Percentiles rank a stretch among this genome's conserved stretches.
These are phyloP conservation scores for Hexactinellida sp. DNA, from an alignment of 37 sponge, comb jelly and placozoan genomes.

Conservation along the genomic window DNA sequence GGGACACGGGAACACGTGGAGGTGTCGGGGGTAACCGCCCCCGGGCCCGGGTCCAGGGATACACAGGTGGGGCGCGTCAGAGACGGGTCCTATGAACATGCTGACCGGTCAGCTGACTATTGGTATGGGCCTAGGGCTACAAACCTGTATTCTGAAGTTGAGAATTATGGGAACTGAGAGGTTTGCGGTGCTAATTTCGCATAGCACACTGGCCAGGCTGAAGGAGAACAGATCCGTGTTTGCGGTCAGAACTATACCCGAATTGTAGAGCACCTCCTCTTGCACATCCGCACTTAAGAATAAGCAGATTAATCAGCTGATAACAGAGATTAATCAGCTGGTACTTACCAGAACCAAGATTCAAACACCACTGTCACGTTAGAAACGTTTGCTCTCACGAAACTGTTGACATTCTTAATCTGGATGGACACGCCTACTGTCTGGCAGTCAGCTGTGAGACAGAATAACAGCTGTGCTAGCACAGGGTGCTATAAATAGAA, in stretches of 20 bases:
- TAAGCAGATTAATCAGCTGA: not conserved
- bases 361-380: no score
- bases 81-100: not conserved
- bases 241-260: not conserved
- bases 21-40: not conserved
- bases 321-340: not conserved
- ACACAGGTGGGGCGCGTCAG: not conserved
- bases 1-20: not conserved
- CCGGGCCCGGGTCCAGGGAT: not conserved
- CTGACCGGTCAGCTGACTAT: no score
- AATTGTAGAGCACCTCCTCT: not conserved
- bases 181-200: not conserved
- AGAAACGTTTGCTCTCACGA: not conserved
- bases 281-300: not conserved
- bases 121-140: no score
- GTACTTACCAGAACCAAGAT: slow-evolving; percentile 3
- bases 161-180: not conserved
- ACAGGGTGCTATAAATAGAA: not conserved
- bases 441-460: not conserved
- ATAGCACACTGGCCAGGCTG: not conserved
- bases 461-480: not conserved
- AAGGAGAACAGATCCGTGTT: not conserved
- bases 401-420: not conserved
- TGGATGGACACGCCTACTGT: not conserved
- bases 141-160: not conserved